phyloP scores from a whole-genome alignment of 2,888 invertebrate genomes.

The Eurois occulta region DNA sequence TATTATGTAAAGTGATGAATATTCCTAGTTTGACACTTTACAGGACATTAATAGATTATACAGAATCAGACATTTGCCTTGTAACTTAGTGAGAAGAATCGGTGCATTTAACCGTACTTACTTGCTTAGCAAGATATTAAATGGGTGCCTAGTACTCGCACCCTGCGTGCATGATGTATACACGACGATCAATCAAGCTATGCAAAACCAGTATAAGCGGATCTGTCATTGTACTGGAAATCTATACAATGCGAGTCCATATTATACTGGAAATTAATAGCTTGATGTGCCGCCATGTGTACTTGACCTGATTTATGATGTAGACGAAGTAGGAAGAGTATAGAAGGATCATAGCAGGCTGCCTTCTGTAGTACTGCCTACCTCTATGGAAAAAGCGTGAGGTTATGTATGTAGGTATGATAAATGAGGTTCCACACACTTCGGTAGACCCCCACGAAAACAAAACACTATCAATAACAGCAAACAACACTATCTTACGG shows the following conservation, averaged over 20 bases:
- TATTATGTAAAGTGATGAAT: conserved; percentile 15
- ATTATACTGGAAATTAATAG: too few relatives aligned
- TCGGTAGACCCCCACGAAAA: background rate
- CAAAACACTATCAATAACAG: conserved; percentile 43
- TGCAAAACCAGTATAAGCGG: too few relatives aligned
- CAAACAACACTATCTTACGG: conserved; percentile 49
- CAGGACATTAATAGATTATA: background rate
- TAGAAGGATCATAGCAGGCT: background rate
- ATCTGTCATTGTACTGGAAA: too few relatives aligned
- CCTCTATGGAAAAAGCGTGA: background rate
- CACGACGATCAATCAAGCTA: too few relatives aligned
- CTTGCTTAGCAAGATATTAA: too few relatives aligned
- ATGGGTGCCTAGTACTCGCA: too few relatives aligned
- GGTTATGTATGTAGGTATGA: background rate
- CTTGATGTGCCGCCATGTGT: too few relatives aligned
- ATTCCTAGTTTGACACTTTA: background rate
- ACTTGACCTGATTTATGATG: background rate
- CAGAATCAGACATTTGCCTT: too few relatives aligned
- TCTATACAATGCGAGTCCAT: too few relatives aligned
- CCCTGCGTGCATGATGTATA: too few relatives aligned
- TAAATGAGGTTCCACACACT: background rate
- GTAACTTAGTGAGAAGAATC: too few relatives aligned
- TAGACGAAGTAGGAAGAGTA: background rate
- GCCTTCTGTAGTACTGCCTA: background rate
- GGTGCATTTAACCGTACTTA: too few relatives aligned